Evolutionary conservation across 2,797 vertebrate genomes (phyloP).

Genomic region (Malurus leucopterus): DNA sequence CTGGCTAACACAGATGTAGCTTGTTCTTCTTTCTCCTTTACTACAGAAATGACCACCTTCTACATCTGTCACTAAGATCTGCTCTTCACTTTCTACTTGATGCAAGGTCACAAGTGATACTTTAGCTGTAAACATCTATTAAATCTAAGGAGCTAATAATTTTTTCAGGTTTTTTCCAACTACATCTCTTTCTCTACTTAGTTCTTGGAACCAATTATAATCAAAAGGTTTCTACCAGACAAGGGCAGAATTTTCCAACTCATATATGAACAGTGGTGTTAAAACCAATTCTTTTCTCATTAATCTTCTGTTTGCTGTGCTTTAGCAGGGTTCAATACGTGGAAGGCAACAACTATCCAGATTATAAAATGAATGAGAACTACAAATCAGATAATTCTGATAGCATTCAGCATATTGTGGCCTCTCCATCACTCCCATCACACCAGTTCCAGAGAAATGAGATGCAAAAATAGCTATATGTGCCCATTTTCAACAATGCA

Average conservation of each 20-base stretch:
- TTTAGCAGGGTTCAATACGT: background rate
- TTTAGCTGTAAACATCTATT: background rate
- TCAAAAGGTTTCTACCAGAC: background rate
- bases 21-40: background rate
- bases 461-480: background rate
- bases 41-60: background rate
- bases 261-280: background rate
- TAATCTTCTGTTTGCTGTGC: conserved; percentile 8
- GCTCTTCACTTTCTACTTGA: background rate
- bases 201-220: background rate
- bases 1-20: background rate
- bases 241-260: background rate
- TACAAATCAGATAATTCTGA: background rate
- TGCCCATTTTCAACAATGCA: background rate
- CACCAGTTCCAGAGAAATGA: background rate
- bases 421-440: background rate
- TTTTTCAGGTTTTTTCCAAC: background rate
- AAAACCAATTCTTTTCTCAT: background rate
- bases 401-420: background rate
- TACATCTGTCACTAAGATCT: background rate
- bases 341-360: conserved; percentile 6
- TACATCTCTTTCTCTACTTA: background rate
- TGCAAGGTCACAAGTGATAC: background rate
- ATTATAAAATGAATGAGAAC: conserved; percentile 11
- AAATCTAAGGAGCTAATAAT: background rate